Evolutionary conservation across 2,797 vertebrate genomes (phyloP), one percentile per base, ranked within the genome.

Genomic region (Spinus olivaceus): DNA sequence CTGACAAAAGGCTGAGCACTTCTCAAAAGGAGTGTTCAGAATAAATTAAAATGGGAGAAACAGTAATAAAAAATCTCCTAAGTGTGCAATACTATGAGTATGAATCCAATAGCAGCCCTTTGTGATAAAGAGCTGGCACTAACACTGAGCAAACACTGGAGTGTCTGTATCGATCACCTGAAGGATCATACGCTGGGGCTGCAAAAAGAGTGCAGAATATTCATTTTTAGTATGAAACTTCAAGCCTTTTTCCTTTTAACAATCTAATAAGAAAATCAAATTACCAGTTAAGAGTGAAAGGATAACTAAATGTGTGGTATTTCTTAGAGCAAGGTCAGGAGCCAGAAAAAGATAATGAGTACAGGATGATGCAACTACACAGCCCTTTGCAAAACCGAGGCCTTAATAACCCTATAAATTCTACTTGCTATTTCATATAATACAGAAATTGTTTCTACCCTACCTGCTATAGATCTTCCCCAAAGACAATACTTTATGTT

Each of bases 291-390:
- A 60, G 92, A 91, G n/a, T 37, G 81, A 95, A 95, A 95, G 81
- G 74, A 61, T 90, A 96, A 80, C 87, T 95, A 83, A 96, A 94
- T 88, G 93, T 85, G 71, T 22, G 37, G 46, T 73, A 74, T 90
- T 97, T 86, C 92, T 95, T 59, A 56, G 59, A 86, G 63, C 74
- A 93, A 97, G 94, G 96, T 95, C 85, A 96, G 66, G 83, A 95
- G 91, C 87, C 94, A 89, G 77, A 74, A 88, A 90, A 72, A 93
- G 97, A 97, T 92, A 88, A 96, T 93, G 77, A 95, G 73, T 94
- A 89, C 42, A 94, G 90, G 79, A 95, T 97, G 97, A 97, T 92
- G 87, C 95, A 97, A 97, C 89, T 64, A 13, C 44, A 35, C 10
- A 91, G 92, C 86, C 85, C 50, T 24, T 66, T 92, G 96, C 95